Percentiles rank a stretch among this genome's conserved stretches.
phyloP scores from a whole-genome alignment of 2,113 vertebrate species.

The Athene noctua region DNA sequence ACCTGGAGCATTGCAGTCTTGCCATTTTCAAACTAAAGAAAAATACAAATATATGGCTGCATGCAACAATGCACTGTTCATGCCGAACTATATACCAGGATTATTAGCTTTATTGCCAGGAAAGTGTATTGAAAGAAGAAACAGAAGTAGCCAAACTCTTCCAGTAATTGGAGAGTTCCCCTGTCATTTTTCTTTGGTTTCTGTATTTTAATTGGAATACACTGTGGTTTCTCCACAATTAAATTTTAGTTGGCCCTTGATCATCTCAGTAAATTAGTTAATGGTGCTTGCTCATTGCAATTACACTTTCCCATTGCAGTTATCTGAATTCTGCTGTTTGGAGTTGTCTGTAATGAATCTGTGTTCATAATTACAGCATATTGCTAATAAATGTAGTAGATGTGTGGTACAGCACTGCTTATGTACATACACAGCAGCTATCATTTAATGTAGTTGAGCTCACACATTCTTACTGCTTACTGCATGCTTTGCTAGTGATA shows the following conservation, averaged over 20 bases:
- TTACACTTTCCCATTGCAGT: background rate
- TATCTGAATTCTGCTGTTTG: background rate
- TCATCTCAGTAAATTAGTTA: background rate
- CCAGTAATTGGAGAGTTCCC: background rate
- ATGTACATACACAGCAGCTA: background rate
- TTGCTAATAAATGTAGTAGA: background rate
- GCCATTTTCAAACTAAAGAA: background rate
- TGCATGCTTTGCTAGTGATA: conserved; percentile 21
- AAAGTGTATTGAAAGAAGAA: background rate
- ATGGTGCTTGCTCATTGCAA: background rate
- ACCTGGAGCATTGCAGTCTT: background rate
- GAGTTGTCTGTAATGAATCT: background rate
- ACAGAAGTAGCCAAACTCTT: background rate
- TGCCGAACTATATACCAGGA: background rate
- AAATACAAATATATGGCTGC: background rate
- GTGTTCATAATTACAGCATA: background rate
- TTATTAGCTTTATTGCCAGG: background rate
- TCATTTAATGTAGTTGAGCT: background rate
- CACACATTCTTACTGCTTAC: background rate
- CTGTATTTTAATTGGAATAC: background rate
- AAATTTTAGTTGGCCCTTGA: background rate
- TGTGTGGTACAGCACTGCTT: background rate
- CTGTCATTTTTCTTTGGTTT: background rate
- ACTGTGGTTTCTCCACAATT: background rate
- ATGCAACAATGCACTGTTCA: background rate